Percentiles rank a stretch among this genome's conserved stretches.
Evolutionary conservation across 2,113 vertebrate species (phyloP).

Genomic region (Axis porcinus): DNA sequence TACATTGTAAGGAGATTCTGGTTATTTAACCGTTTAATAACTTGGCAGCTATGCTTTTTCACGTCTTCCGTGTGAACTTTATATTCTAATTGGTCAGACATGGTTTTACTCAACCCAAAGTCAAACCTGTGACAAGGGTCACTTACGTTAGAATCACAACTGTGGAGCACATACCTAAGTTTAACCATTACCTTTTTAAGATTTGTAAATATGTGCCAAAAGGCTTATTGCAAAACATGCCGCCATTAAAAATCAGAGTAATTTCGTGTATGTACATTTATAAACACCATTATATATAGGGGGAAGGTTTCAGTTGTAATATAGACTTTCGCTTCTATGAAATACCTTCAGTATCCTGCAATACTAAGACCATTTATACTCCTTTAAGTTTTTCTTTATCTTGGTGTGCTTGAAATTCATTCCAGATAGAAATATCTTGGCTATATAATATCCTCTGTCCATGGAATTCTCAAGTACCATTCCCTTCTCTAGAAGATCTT

Average conservation of each 20-base stretch:
- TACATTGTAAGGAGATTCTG: background rate
- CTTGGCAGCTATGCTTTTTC: background rate
- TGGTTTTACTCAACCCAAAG: slow-evolving; percentile 3
- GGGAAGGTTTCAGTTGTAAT: background rate
- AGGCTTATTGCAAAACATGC: background rate
- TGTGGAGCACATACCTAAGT: background rate
- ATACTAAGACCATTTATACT: background rate
- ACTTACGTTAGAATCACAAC: background rate
- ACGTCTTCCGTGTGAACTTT: background rate
- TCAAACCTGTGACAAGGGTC: background rate
- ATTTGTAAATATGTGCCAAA: background rate
- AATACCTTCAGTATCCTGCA: background rate
- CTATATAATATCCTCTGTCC: background rate
- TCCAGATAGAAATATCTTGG: background rate
- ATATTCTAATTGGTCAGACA: background rate
- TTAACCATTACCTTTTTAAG: slow-evolving; percentile 4
- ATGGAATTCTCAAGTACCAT: background rate
- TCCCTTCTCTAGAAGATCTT: background rate
- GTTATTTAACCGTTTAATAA: background rate
- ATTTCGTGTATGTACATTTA: background rate
- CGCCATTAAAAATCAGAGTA: background rate
- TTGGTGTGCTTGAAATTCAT: background rate
- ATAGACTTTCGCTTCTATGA: background rate
- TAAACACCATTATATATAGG: background rate
- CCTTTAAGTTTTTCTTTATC: background rate